These are phyloP conservation scores for Poecilia wingei DNA, from an alignment of 2,797 vertebrate species.

Conservation along the genomic window DNA sequence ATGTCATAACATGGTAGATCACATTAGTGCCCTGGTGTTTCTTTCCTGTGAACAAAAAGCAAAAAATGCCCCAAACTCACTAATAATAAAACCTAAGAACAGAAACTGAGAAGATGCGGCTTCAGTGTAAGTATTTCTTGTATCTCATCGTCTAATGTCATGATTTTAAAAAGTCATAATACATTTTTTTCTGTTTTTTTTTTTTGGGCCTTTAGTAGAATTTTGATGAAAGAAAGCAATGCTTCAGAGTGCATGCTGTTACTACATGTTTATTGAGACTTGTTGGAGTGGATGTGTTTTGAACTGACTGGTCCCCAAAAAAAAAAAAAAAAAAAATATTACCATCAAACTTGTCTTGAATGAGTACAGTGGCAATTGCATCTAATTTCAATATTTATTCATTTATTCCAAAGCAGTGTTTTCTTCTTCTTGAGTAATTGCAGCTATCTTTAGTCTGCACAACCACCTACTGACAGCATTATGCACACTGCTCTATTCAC, in stretches of 20 bases:
- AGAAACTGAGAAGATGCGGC: not conserved
- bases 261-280: not conserved
- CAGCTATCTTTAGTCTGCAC: not conserved
- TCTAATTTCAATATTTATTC: not conserved
- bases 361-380: not conserved
- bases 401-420: not conserved
- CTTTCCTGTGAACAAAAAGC: not conserved
- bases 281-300: not conserved
- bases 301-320: no score
- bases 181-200: not conserved
- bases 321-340: not conserved
- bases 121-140: not conserved
- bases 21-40: not conserved
- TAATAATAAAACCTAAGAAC: not conserved
- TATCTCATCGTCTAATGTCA: not conserved
- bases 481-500: not conserved
- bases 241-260: not conserved
- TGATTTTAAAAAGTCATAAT: not conserved
- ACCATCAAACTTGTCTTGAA: not conserved
- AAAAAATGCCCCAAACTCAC: not conserved
- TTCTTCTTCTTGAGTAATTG: not conserved
- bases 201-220: not conserved
- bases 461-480: constrained; percentile 16
- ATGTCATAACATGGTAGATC: not conserved
- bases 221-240: not conserved